These are phyloP conservation scores for Uria lomvia DNA, from an alignment of 2,113 vertebrate genomes.

Conservation along the genomic window DNA sequence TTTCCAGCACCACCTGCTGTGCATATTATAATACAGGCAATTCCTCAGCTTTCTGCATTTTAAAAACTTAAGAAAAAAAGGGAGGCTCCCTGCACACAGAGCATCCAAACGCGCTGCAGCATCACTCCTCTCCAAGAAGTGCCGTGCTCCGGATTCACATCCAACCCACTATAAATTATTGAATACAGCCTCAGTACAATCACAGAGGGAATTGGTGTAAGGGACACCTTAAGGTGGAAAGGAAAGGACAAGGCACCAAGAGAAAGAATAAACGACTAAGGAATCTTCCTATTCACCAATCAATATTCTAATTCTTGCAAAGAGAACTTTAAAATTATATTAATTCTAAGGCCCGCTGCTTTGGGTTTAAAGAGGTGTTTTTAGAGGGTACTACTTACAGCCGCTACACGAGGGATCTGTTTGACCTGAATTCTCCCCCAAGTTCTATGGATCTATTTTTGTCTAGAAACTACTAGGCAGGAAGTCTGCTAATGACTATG, in stretches of 20 bases:
- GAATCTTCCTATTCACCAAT: background rate
- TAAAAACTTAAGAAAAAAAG: background rate
- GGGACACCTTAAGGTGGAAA: too few relatives aligned
- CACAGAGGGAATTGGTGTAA: background rate
- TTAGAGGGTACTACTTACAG: background rate
- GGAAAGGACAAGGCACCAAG: background rate
- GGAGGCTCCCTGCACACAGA: background rate
- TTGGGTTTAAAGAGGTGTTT: background rate
- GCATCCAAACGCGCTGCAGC: background rate
- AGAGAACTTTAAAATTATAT: rapidly evolving
- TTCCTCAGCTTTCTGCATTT: background rate
- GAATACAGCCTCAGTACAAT: background rate
- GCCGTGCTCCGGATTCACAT: rapidly evolving
- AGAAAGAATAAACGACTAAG: background rate
- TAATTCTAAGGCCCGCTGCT: background rate
- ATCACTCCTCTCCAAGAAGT: background rate
- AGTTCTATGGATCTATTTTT: background rate
- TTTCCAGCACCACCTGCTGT: background rate
- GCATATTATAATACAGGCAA: background rate
- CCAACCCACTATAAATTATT: background rate
- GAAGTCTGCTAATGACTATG: background rate
- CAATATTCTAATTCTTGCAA: background rate
- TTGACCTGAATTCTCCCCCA: background rate
- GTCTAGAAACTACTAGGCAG: background rate
- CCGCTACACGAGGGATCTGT: background rate